phyloP scores from a whole-genome alignment of 2,113 vertebrate genomes.

The Parotia lawesii region DNA sequence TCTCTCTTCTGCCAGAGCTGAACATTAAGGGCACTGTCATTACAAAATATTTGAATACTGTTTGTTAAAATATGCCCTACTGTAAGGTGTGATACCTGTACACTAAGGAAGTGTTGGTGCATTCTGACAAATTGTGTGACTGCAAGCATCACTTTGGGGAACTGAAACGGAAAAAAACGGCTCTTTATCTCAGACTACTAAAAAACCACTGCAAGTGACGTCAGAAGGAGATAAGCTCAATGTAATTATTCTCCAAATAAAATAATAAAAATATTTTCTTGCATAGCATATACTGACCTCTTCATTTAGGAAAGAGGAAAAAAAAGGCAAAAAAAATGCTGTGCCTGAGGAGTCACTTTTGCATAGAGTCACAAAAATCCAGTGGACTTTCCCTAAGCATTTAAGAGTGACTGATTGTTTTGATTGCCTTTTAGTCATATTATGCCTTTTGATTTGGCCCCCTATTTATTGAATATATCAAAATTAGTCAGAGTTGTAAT shows the following conservation, averaged over 20 bases:
- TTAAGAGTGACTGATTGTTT: neutral
- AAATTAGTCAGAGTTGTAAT: neutral
- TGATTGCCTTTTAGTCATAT: neutral
- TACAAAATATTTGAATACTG: neutral
- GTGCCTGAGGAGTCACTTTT: neutral
- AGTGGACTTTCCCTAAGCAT: neutral
- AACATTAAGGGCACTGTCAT: neutral
- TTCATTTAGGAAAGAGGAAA: neutral
- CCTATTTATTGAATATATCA: neutral
- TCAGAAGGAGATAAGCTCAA: neutral
- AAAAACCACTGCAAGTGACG: neutral
- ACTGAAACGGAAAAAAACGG: neutral
- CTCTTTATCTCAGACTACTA: neutral
- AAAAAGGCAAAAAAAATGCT: neutral
- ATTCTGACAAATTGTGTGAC: neutral
- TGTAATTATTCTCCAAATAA: neutral
- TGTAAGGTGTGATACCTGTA: neutral
- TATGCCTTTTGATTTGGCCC: neutral
- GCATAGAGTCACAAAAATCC: neutral
- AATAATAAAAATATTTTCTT: neutral
- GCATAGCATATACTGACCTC: neutral
- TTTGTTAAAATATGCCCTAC: neutral
- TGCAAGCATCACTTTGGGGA: neutral
- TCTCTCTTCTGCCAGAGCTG: neutral
- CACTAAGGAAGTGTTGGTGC: neutral